Conservation (phyloP, 2,113 vertebrate species). For the Theristicus caerulescens region DNA sequence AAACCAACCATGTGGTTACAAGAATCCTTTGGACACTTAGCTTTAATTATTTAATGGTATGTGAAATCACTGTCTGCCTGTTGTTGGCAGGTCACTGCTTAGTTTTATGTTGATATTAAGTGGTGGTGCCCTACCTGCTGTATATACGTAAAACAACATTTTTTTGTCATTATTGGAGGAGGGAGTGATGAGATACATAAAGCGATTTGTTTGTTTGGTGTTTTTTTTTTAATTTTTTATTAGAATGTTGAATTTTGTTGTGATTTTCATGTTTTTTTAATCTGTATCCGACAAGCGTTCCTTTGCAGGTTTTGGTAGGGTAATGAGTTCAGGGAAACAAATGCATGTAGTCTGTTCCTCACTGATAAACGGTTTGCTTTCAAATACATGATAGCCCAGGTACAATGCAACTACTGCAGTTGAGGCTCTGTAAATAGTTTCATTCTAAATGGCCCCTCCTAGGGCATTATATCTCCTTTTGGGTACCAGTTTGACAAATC, state of each 20-base stretch:
- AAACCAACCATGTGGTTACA: background rate
- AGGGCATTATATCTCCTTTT: background rate
- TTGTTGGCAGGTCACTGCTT: background rate
- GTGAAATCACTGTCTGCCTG: background rate
- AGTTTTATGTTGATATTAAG: background rate
- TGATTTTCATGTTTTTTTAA: background rate
- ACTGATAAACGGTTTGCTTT: background rate
- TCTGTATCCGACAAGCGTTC: background rate
- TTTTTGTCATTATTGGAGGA: background rate
- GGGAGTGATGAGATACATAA: background rate
- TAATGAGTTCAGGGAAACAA: background rate
- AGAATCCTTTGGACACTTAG: background rate
- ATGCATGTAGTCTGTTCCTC: background rate
- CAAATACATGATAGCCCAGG: background rate
- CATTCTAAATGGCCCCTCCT: background rate
- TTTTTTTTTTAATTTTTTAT: background rate
- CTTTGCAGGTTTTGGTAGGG: background rate
- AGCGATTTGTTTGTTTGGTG: too few relatives aligned
- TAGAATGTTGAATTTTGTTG: background rate
- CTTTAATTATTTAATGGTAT: conserved; percentile 23
- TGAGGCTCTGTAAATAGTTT: background rate
- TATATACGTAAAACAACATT: accelerated
- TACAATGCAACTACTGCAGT: background rate
- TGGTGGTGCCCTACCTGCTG: background rate
- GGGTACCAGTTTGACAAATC: background rate